Percentiles rank a stretch among this genome's conserved stretches.
Evolutionary conservation across 2,113 vertebrate species (phyloP).

Genomic region (Nyctibius bracteatus): DNA sequence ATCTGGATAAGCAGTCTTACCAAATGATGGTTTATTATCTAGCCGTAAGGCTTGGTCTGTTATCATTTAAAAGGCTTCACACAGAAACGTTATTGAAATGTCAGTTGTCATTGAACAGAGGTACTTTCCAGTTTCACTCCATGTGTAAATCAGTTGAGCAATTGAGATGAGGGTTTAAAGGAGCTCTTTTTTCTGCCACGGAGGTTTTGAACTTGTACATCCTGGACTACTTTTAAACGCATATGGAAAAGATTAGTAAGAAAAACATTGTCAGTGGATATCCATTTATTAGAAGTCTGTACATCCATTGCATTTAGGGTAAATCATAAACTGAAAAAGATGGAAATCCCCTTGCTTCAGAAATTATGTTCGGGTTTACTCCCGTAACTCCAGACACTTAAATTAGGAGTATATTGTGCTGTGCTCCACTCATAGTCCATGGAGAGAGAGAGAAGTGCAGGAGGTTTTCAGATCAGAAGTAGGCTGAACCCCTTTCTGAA

Average conservation of each 20-base stretch:
- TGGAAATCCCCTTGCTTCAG: neutral
- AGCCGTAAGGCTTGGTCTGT: neutral
- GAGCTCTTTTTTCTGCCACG: neutral
- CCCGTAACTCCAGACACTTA: neutral
- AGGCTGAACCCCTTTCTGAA: neutral
- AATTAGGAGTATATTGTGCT: neutral
- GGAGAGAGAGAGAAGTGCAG: neutral
- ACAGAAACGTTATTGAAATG: neutral
- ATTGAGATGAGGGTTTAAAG: neutral
- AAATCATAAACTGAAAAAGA: neutral
- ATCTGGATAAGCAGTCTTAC: neutral
- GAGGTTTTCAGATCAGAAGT: neutral
- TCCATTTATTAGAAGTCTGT: neutral
- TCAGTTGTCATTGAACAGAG: neutral
- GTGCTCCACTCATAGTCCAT: neutral
- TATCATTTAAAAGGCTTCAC: neutral
- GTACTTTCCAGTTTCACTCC: neutral
- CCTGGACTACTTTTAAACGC: neutral
- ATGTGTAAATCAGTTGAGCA: neutral
- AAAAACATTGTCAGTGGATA: neutral
- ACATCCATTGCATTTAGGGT: neutral
- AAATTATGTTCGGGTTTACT: neutral
- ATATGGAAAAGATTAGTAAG: constrained; percentile 13
- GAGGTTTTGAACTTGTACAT: neutral
- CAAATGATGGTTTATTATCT: neutral